Conservation (phyloP, 1,140 invertebrate species). For the Ctenoplectra terminalis region DNA sequence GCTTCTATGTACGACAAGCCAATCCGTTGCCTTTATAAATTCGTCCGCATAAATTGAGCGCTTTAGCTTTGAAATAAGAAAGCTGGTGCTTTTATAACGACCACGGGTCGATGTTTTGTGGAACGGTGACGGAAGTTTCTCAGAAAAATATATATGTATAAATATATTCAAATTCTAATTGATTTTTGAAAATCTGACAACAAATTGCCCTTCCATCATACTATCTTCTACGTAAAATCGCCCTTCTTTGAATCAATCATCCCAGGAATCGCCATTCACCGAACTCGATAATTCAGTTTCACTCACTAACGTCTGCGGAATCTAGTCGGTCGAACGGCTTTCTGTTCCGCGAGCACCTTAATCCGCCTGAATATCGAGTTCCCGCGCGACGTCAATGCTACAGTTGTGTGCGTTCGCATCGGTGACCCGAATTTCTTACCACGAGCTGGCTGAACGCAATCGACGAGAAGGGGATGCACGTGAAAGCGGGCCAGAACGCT, state of each 20-base stretch:
- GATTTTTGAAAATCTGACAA: too few species aligned
- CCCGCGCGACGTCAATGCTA: conserved; percentile 48
- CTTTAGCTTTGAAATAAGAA: neutral
- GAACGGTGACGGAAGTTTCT: too few species aligned
- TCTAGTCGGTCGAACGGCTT: neutral
- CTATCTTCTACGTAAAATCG: too few species aligned
- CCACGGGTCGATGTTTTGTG: too few species aligned
- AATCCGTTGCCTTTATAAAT: conserved; percentile 8
- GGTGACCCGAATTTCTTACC: conserved; percentile 51
- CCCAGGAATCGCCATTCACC: neutral
- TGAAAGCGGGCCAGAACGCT: conserved; percentile 22
- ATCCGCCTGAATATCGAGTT: neutral
- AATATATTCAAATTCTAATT: too few species aligned
- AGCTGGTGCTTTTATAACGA: neutral
- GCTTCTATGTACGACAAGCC: too few species aligned
- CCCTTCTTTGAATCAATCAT: conserved; percentile 1
- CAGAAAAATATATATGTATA: too few species aligned
- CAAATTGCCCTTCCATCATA: too few species aligned
- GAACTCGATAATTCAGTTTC: neutral
- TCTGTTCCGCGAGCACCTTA: neutral
- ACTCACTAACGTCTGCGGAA: too few species aligned
- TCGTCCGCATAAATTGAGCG: conserved; percentile 8
- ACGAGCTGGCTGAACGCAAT: neutral
- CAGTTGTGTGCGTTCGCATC: conserved; percentile 33
- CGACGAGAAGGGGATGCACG: conserved; percentile 6